Evolutionary conservation across 2,888 invertebrate species (phyloP).

Genomic region (Timema podura): DNA sequence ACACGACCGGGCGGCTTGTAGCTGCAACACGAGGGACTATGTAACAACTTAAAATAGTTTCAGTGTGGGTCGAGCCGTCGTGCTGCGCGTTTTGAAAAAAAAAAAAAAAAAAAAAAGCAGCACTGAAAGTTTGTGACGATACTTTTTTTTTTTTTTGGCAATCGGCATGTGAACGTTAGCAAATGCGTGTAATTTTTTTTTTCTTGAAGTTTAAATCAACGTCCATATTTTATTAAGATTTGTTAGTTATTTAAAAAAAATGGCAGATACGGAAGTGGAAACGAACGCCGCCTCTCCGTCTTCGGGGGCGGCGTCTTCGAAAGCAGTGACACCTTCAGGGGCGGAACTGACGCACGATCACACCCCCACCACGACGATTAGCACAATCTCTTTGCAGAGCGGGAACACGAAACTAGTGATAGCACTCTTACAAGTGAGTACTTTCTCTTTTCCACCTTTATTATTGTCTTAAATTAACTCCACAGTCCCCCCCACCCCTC

Average conservation of each 20-base stretch:
- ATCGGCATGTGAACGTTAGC: background rate
- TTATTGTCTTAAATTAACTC: too few species aligned
- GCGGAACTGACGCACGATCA: conserved; percentile 20
- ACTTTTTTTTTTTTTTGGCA: conserved; percentile 16
- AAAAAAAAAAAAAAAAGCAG: background rate
- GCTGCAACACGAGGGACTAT: background rate
- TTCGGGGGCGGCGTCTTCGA: conserved; percentile 21
- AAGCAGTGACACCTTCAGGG: conserved; percentile 35
- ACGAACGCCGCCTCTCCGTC: too few species aligned
- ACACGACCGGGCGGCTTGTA: background rate
- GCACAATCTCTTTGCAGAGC: conserved; percentile 86
- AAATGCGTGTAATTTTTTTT: background rate
- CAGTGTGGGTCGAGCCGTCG: conserved; percentile 20
- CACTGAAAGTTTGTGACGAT: conserved; percentile 7
- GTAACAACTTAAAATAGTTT: conserved; percentile 11
- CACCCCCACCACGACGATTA: conserved; percentile 69
- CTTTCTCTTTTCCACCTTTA: too few species aligned
- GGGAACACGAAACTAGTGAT: conserved; percentile 82
- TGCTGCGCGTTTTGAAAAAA: conserved; percentile 12
- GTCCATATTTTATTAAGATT: too few species aligned
- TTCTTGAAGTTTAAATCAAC: too few species aligned
- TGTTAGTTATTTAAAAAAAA: background rate
- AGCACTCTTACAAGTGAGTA: conserved; percentile 78
- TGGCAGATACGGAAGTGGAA: conserved; percentile 24
- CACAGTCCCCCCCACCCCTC: too few species aligned